A percentile compares a stretch with the other conserved stretches of the same genome.
phyloP scores from a whole-genome alignment of 2,888 invertebrate species.

The Amphimallon solstitiale region DNA sequence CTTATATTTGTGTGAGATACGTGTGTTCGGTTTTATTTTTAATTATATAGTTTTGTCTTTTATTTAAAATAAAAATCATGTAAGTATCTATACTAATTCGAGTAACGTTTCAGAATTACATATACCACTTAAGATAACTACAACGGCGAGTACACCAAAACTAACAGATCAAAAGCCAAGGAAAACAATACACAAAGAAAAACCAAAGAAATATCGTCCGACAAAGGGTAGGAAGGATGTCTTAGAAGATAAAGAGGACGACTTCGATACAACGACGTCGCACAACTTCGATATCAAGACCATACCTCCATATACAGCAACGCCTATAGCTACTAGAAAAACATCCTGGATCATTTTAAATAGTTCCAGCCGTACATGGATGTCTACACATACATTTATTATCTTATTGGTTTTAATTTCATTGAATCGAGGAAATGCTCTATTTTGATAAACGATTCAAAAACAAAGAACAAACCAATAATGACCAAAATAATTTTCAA shows the following conservation, averaged over 20 bases:
- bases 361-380: conserved; percentile 34
- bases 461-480: background rate
- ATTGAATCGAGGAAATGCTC: background rate
- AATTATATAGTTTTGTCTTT: too few relatives aligned
- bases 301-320: conserved; percentile 52
- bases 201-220: conserved; percentile 58
- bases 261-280: conserved; percentile 54
- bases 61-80: too few relatives aligned
- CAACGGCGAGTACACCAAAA: conserved; percentile 58
- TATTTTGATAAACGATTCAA: conserved; percentile 21
- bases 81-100: background rate
- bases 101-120: conserved; percentile 56
- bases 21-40: too few relatives aligned
- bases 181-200: conserved; percentile 58
- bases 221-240: conserved; percentile 49
- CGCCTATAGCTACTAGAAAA: conserved; percentile 54
- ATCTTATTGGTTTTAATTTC: background rate
- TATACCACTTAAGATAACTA: conserved; percentile 60
- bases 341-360: conserved; percentile 57
- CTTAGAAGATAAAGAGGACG: conserved; percentile 52
- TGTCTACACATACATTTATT: background rate
- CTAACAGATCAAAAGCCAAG: conserved; percentile 58
- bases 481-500: conserved; percentile 22
- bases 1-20: too few relatives aligned
- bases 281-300: conserved; percentile 54